Evolutionary conservation across 2,888 invertebrate genomes (phyloP).

Genomic region (Dasysyrphus albostriatus): DNA sequence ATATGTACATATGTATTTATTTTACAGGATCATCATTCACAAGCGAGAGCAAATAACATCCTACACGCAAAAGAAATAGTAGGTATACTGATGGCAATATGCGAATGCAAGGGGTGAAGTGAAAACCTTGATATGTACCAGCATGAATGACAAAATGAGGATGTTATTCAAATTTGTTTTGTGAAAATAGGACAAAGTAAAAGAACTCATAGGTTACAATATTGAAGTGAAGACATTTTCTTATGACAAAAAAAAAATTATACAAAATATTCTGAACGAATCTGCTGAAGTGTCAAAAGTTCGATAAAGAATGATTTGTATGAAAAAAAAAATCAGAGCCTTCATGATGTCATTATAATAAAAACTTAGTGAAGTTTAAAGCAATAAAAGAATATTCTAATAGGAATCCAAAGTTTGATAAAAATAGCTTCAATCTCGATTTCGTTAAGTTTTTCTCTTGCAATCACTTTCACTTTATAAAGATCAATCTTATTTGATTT

Average conservation of each 20-base stretch:
- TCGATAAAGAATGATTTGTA: not conserved
- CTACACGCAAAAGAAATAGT: not conserved
- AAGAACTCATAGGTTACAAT: conserved; percentile 2
- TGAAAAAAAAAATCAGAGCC: not conserved
- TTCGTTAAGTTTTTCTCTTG: too few species aligned
- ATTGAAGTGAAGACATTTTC: not conserved
- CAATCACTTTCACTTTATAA: too few species aligned
- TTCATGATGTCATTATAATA: too few species aligned
- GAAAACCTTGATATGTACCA: not conserved
- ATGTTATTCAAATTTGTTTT: conserved; percentile 70
- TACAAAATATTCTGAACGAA: not conserved
- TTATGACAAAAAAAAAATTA: not conserved
- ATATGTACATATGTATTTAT: not conserved
- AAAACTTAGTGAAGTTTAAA: too few species aligned
- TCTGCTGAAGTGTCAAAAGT: not conserved
- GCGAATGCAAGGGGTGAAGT: not conserved
- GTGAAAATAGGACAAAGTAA: conserved; percentile 29
- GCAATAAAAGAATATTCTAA: too few species aligned
- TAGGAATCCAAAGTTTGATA: too few species aligned
- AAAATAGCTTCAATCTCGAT: too few species aligned
- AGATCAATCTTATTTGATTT: too few species aligned
- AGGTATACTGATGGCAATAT: not conserved
- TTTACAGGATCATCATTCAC: conserved; percentile 30
- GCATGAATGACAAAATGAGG: conserved; percentile 56
- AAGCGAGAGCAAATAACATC: conserved; percentile 28